Conservation (phyloP, 1,140 invertebrate genomes). For the Drusus annulatus region DNA sequence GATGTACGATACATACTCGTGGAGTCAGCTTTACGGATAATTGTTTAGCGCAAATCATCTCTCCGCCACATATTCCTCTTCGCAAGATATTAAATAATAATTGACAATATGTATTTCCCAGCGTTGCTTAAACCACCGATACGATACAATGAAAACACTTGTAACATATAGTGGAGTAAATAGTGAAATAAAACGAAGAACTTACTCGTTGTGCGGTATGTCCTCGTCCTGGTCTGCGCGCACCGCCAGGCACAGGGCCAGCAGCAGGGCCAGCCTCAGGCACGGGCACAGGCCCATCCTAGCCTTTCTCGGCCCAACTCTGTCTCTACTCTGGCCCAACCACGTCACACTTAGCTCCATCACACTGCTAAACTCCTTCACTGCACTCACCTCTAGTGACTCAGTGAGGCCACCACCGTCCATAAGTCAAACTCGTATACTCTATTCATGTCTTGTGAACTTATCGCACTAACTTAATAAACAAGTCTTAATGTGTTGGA, state of each 20-base stretch:
- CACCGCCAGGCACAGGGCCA: constrained; percentile 64
- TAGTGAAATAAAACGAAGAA: too few species aligned
- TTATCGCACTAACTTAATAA: neutral
- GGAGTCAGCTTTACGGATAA: too few species aligned
- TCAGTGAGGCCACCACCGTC: neutral
- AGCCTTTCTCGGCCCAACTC: constrained; percentile 31
- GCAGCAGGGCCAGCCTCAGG: constrained; percentile 55
- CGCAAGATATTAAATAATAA: too few species aligned
- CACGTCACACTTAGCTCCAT: neutral
- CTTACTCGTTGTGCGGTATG: constrained; percentile 75
- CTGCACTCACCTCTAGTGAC: constrained; percentile 5
- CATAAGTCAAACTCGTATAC: neutral
- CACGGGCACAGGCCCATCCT: constrained; percentile 58
- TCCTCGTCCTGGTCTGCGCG: constrained; percentile 83
- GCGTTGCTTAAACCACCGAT: too few species aligned
- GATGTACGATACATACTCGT: too few species aligned
- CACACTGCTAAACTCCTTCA: neutral
- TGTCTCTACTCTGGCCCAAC: constrained; percentile 6
- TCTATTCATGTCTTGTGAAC: neutral
- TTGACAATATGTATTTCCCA: too few species aligned
- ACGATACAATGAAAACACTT: too few species aligned
- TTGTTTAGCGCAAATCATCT: too few species aligned
- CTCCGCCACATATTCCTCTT: too few species aligned
- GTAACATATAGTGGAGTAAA: too few species aligned
- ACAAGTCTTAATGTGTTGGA: too few species aligned